Evolutionary conservation across 2,888 invertebrate genomes (phyloP).

Genomic region (Calliphora vomitoria): DNA sequence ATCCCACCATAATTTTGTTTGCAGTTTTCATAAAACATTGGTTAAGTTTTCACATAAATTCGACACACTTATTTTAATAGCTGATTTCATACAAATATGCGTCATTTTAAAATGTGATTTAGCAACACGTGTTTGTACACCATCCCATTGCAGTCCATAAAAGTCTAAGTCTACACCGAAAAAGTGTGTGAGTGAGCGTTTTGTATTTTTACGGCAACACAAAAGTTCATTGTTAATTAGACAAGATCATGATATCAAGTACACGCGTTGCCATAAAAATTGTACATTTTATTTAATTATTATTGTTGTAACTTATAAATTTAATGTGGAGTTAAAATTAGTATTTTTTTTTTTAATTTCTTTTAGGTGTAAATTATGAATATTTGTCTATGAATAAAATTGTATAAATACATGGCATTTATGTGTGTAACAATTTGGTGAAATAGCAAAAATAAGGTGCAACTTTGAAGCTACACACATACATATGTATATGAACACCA

Average conservation of each 20-base stretch:
- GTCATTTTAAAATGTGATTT: background rate
- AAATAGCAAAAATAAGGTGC: slow-evolving; percentile 48
- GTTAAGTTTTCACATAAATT: no score
- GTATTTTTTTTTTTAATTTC: slow-evolving; percentile 8
- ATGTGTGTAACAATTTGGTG: background rate
- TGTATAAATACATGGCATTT: background rate
- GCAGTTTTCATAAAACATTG: no score
- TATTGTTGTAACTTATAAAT: slow-evolving; percentile 14
- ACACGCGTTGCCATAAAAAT: slow-evolving; percentile 33
- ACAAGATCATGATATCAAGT: slow-evolving; percentile 65
- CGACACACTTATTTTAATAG: no score
- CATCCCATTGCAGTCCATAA: slow-evolving; percentile 13
- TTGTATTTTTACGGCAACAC: slow-evolving; percentile 4
- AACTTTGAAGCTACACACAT: slow-evolving; percentile 32
- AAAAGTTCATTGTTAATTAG: slow-evolving; percentile 66
- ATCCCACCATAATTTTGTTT: no score
- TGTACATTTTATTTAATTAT: background rate
- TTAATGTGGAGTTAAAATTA: background rate
- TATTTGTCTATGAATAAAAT: background rate
- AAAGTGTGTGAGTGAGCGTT: background rate
- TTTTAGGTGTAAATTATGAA: slow-evolving; percentile 8
- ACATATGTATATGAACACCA: background rate
- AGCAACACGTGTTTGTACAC: slow-evolving; percentile 45
- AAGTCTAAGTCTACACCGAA: slow-evolving; percentile 4
- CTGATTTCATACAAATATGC: no score